Percentiles rank a stretch among this genome's conserved stretches.
phyloP scores from a whole-genome alignment of 2,113 vertebrate genomes.

The Poeciliopsis turrubarensis region DNA sequence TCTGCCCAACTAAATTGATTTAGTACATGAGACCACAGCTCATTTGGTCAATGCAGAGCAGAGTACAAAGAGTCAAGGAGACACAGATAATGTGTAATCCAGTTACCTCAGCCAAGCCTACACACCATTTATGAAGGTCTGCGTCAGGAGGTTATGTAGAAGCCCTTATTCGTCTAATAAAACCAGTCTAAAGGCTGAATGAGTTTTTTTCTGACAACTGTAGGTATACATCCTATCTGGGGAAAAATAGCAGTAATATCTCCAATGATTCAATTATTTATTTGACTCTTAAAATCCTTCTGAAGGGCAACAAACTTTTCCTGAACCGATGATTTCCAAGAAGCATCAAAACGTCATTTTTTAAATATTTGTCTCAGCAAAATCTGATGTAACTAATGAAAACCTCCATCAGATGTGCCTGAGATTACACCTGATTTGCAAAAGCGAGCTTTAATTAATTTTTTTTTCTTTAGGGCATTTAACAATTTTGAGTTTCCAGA shows the following conservation, averaged over 20 bases:
- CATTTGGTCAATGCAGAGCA: constrained; percentile 40
- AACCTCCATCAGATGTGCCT: too few relatives aligned
- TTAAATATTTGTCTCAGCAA: neutral
- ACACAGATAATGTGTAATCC: constrained; percentile 71
- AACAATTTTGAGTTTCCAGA: neutral
- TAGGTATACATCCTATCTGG: constrained; percentile 32
- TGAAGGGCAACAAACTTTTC: too few relatives aligned
- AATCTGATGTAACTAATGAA: neutral
- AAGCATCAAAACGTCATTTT: neutral
- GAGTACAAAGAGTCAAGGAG: constrained; percentile 54
- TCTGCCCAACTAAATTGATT: constrained; percentile 50
- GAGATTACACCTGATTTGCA: neutral
- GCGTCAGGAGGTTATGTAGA: constrained; percentile 71
- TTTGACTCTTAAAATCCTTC: too few relatives aligned
- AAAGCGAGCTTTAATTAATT: neutral
- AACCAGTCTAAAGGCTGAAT: constrained; percentile 64
- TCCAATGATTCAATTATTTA: constrained; percentile 65
- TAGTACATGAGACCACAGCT: constrained; percentile 36
- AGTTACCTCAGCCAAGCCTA: constrained; percentile 64
- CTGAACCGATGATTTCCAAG: neutral
- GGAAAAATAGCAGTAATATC: constrained; percentile 54
- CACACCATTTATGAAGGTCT: constrained; percentile 64
- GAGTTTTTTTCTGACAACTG: constrained; percentile 43
- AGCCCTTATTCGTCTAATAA: constrained; percentile 72
- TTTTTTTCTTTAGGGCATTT: neutral